Conservation (phyloP, 1,140 invertebrate species). For the Macrobrachium nipponense region DNA sequence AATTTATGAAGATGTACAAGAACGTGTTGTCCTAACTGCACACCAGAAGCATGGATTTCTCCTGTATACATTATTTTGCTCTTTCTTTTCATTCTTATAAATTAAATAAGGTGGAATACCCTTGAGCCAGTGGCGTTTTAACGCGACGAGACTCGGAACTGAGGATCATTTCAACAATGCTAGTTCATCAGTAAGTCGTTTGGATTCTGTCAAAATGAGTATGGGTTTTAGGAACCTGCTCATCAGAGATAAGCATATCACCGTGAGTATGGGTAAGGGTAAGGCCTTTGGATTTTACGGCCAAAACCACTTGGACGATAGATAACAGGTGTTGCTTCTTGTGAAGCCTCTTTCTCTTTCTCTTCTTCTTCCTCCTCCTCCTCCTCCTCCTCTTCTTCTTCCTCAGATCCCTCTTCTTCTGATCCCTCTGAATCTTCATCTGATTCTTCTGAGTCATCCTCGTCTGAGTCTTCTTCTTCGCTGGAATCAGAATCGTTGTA, state of each 20-base stretch:
- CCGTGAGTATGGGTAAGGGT: constrained; percentile 12
- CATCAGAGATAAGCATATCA: neutral
- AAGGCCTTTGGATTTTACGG: constrained; percentile 4
- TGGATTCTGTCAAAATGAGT: too few species aligned
- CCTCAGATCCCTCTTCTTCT: neutral
- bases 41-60: constrained; percentile 8
- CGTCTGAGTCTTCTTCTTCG: constrained; percentile 19
- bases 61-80: neutral
- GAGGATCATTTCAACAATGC: neutral
- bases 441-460: neutral
- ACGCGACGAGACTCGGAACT: neutral
- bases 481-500: neutral
- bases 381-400: constrained; percentile 3
- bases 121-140: neutral
- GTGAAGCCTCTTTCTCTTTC: neutral
- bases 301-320: neutral
- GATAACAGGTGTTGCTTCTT: neutral
- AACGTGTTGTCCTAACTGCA: neutral
- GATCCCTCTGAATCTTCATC: neutral
- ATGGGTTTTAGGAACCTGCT: neutral
- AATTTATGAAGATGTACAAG: neutral
- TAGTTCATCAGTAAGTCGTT: too few species aligned
- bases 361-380: neutral
- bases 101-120: neutral
- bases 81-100: too few species aligned